phyloP scores from a whole-genome alignment of 2,797 vertebrate genomes.

The Phrynocephalus forsythii region DNA sequence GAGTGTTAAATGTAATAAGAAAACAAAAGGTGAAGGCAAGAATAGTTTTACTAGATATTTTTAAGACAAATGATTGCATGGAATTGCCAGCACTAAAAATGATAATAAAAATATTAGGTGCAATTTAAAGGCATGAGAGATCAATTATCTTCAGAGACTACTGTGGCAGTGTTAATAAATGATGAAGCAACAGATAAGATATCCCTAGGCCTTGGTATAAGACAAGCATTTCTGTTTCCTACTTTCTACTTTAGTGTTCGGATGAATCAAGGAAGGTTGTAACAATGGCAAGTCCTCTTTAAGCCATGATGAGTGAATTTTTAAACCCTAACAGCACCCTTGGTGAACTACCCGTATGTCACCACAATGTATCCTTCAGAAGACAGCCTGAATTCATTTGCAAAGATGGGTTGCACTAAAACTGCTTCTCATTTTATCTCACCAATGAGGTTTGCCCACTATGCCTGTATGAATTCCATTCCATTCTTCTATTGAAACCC shows the following conservation, averaged over 20 bases:
- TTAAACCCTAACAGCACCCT: background rate
- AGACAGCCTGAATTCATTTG: background rate
- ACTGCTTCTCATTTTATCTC: background rate
- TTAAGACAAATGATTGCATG: no score
- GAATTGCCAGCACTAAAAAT: no score
- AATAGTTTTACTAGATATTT: no score
- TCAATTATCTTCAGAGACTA: no score
- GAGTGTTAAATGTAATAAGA: no score
- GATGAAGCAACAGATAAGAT: no score
- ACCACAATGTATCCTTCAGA: background rate
- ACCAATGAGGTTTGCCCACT: conserved; percentile 11
- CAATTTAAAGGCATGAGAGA: no score
- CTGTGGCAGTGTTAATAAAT: no score
- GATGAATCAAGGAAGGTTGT: background rate
- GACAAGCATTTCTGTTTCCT: no score
- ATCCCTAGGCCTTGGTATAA: no score
- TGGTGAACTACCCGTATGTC: background rate
- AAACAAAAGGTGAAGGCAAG: no score
- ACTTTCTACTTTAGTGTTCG: background rate
- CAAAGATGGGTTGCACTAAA: background rate
- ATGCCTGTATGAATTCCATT: conserved; percentile 11
- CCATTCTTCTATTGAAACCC: background rate
- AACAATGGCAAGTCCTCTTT: background rate
- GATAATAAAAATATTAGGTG: no score
- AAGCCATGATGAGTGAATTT: background rate